Evolutionary conservation across 2,888 invertebrate species (phyloP).

Genomic region (Pseudeuparius sepicola): DNA sequence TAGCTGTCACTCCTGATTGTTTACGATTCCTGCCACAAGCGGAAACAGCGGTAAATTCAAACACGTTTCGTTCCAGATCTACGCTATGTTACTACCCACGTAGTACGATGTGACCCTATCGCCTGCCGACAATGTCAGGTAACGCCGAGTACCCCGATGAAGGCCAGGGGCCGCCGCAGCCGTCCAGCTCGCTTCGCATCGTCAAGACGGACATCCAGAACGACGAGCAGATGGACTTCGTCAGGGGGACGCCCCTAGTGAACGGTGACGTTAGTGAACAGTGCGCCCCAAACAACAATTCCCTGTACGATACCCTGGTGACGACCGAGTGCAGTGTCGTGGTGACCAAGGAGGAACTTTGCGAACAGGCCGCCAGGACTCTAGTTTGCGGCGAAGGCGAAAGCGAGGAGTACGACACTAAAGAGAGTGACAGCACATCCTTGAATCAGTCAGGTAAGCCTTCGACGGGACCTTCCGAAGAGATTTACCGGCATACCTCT

Average conservation of each 20-base stretch:
- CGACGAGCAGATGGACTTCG: neutral
- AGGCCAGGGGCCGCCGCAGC: too few relatives aligned
- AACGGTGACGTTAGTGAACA: constrained; percentile 26
- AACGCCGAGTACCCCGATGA: neutral
- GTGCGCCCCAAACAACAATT: constrained; percentile 5
- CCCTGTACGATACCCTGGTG: constrained; percentile 13
- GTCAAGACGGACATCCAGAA: neutral
- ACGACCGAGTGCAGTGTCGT: neutral
- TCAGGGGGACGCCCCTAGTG: constrained; percentile 17
- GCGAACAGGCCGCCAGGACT: constrained; percentile 15
- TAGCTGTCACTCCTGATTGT: constrained; percentile 34
- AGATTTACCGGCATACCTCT: too few relatives aligned
- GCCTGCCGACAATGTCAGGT: neutral
- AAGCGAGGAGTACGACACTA: constrained; percentile 6
- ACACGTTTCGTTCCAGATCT: constrained; percentile 5
- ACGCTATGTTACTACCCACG: neutral
- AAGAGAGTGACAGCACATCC: constrained; percentile 15
- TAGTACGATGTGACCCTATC: neutral
- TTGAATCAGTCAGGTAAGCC: constrained; percentile 18
- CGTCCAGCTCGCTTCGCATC: too few relatives aligned
- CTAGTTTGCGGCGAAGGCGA: constrained; percentile 4
- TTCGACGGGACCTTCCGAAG: too few relatives aligned
- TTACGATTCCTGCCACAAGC: constrained; percentile 27
- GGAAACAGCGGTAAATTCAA: constrained; percentile 20
- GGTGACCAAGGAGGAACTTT: too few relatives aligned